These are phyloP conservation scores for Glyphotaelius pellucidus DNA, from an alignment of 2,888 invertebrate genomes.

Conservation along the genomic window DNA sequence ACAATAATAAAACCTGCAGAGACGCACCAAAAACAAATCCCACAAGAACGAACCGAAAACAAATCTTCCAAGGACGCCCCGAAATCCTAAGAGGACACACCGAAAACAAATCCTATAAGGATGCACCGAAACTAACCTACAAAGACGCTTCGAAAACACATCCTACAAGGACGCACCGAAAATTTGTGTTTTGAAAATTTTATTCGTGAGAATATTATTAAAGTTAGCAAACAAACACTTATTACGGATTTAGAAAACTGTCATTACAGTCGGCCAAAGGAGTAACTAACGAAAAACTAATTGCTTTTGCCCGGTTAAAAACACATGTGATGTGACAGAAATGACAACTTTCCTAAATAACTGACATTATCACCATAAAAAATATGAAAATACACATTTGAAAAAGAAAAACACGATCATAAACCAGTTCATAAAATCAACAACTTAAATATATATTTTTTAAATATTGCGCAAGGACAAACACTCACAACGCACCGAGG, in stretches of 20 bases:
- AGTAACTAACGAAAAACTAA: background rate
- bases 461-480: background rate
- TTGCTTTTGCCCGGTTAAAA: background rate
- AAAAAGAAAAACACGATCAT: background rate
- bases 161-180: too few species aligned
- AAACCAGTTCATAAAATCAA: background rate
- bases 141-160: too few species aligned
- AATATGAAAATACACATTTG: background rate
- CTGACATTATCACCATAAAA: background rate
- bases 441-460: background rate
- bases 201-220: too few species aligned
- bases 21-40: too few species aligned
- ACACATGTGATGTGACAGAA: background rate
- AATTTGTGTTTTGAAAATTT: too few species aligned
- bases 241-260: background rate
- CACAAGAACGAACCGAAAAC: too few species aligned
- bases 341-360: background rate
- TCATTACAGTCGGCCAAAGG: background rate
- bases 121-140: too few species aligned
- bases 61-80: too few species aligned
- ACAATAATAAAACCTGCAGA: too few species aligned
- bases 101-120: too few species aligned
- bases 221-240: too few species aligned
- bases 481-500: background rate
- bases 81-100: too few species aligned